Evolutionary conservation across 2,113 vertebrate species (phyloP).

Genomic region (Hippopotamus amphibius): DNA sequence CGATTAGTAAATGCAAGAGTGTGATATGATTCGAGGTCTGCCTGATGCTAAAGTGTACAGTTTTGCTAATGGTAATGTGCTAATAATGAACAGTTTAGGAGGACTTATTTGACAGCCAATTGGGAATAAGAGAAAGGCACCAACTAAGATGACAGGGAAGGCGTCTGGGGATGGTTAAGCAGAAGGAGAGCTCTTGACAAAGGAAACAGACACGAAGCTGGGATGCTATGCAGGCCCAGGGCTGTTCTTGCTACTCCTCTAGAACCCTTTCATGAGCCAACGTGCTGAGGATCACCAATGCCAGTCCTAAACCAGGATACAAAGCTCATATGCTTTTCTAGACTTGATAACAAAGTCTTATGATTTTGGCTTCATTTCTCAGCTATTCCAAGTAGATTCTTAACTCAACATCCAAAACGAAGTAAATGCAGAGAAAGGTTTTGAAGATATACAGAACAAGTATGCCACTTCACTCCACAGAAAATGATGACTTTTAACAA

Average conservation of each 20-base stretch:
- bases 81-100: not conserved
- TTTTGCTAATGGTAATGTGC: not conserved
- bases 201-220: too few species aligned
- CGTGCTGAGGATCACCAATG: rapidly evolving
- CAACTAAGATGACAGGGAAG: not conserved
- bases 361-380: not conserved
- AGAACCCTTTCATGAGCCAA: not conserved
- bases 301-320: not conserved
- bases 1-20: not conserved
- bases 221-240: not conserved
- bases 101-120: not conserved
- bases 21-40: slow-evolving; percentile 3
- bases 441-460: not conserved
- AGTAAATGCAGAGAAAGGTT: slow-evolving; percentile 15
- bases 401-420: not conserved
- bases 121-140: not conserved
- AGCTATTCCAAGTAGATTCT: not conserved
- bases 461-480: not conserved
- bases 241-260: not conserved
- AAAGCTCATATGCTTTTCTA: not conserved
- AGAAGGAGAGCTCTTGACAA: not conserved
- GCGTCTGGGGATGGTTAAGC: not conserved
- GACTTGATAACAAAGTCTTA: not conserved
- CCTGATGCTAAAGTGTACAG: not conserved
- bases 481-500: slow-evolving; percentile 67